Evolutionary conservation across 2,797 vertebrate genomes (phyloP).

Genomic region (Enteromius anoplus): DNA sequence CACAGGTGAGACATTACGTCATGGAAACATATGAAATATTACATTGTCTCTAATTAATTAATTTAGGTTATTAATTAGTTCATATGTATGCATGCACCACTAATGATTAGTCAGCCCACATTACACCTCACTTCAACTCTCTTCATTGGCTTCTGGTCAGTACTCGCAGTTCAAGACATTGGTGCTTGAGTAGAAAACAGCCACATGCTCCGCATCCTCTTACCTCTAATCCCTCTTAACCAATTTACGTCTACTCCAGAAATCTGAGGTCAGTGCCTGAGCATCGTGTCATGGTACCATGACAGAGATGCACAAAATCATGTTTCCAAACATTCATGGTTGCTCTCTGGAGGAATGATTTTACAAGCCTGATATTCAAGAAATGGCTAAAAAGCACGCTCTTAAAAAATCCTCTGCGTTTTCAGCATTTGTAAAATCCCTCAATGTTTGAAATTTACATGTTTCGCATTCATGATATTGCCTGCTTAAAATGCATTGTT

Average conservation of each 20-base stretch:
- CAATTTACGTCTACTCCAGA: background rate
- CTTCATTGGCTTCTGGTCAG: background rate
- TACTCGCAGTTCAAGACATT: background rate
- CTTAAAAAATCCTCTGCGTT: background rate
- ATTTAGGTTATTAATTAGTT: too few relatives aligned
- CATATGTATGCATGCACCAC: background rate
- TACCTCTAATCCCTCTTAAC: background rate
- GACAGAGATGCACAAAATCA: background rate
- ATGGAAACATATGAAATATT: background rate
- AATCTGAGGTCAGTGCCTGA: background rate
- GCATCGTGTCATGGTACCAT: background rate
- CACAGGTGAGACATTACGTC: slow-evolving; percentile 85
- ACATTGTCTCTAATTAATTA: background rate
- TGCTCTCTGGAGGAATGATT: background rate
- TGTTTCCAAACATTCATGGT: background rate
- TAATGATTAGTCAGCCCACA: background rate
- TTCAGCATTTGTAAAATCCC: background rate
- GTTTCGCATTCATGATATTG: background rate
- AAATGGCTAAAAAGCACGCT: background rate
- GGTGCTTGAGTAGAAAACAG: background rate
- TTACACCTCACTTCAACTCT: background rate
- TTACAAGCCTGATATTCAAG: background rate
- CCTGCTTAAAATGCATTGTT: background rate
- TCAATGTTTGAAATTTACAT: background rate
- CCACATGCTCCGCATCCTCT: background rate